Percentiles rank a stretch among this genome's conserved stretches.
These are phyloP conservation scores for Jacana jacana DNA, from an alignment of 2,113 vertebrate genomes.

Conservation along the genomic window DNA sequence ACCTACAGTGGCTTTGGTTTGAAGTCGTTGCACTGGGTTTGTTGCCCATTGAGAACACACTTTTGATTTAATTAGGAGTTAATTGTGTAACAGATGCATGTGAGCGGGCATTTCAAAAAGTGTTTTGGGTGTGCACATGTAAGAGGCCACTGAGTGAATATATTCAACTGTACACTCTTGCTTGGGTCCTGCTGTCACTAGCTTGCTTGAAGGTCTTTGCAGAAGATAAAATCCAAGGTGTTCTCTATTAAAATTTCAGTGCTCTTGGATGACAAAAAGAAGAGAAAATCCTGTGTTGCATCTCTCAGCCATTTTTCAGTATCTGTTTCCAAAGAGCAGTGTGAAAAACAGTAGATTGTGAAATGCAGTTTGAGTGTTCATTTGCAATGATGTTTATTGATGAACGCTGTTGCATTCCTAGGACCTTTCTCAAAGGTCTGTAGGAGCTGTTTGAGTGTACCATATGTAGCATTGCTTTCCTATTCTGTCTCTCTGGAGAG, in stretches of 20 bases:
- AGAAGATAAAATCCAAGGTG: not conserved
- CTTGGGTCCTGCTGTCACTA: not conserved
- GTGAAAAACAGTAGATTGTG: not conserved
- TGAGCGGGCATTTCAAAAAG: not conserved
- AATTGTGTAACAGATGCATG: not conserved
- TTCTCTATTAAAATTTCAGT: not conserved
- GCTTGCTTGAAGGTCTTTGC: not conserved
- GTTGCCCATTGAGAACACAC: not conserved
- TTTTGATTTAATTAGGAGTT: not conserved
- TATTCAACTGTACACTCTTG: not conserved
- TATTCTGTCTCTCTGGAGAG: not conserved
- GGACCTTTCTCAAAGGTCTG: not conserved
- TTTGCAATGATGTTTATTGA: not conserved
- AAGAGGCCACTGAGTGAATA: not conserved
- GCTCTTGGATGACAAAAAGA: not conserved
- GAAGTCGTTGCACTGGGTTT: fast-evolving
- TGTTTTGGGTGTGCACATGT: not conserved
- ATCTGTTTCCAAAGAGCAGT: not conserved
- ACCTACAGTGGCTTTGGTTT: not conserved
- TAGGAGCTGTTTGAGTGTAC: not conserved
- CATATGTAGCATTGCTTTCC: not conserved
- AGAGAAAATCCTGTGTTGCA: not conserved
- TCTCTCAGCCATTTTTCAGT: not conserved
- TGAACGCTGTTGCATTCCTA: not conserved
- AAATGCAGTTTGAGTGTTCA: not conserved